Base-by-base conservation (phyloP, 1,140 invertebrate genomes). In the Drosophila nannoptera region DNA sequence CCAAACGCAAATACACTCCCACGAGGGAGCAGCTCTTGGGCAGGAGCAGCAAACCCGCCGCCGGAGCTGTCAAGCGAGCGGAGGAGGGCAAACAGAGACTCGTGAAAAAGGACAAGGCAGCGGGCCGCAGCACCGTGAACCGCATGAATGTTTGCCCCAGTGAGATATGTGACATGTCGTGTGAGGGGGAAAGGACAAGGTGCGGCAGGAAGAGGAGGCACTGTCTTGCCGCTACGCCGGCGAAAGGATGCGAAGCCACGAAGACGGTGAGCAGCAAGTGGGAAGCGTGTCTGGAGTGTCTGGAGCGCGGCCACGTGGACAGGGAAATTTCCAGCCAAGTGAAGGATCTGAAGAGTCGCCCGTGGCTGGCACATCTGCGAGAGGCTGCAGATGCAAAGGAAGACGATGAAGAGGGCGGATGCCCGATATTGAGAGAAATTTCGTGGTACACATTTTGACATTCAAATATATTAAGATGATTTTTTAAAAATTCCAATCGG, bases 351-450 rank as follows among this genome's bases (percentile, higher is more conserved):
- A 61, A 38, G 0, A 7, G 33, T 16, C 73, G 66, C 2, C 3
- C 77, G 0, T 42, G 55, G 55, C 36, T 11, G 46, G 14, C 70
- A 48, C 4, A 22, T 81, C 7, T 66, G 71, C 29, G 67, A 71
- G 5, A 38, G 46, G 33, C 4, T 69, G 14, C 32, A 42, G 4
- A 7, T 38, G 4, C 43, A 48, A 31, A 22, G 38, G 12, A 36
- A 11, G 32, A 29, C 16, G 4, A 8, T 3, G 12, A 36, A 16
- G 32, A 29, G 16, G 4, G 5, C 1, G 6, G 31, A 33, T 35
- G 9, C 16, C 8, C 14, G 31, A 14, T 14, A 53, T 53, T 22
- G 12, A 33, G 1, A 22, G 33, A 4, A 1, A 12, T 11, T 36
- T 40, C n/a, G 22, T 5, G 4, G 12, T 33, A 11, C 7, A 33